Evolutionary conservation across 2,888 invertebrate species (phyloP).

Genomic region (Euplagia quadripunctaria): DNA sequence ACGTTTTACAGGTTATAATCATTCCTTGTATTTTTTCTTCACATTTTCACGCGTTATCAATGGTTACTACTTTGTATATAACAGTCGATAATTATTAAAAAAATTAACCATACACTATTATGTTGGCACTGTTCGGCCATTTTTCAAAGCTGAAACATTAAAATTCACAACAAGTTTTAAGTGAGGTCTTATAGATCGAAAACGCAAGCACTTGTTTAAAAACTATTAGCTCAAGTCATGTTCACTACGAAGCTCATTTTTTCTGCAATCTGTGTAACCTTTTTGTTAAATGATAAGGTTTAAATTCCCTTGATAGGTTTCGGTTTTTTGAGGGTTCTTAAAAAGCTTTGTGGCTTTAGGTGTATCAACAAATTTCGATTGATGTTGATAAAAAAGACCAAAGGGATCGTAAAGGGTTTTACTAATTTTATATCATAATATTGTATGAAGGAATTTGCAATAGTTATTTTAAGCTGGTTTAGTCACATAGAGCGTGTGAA

Average conservation of each 20-base stretch:
- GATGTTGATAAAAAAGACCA: neutral
- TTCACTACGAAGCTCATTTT: conserved; percentile 25
- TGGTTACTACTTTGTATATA: neutral
- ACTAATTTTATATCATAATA: neutral
- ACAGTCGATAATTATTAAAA: neutral
- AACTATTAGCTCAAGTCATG: conserved; percentile 43
- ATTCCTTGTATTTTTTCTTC: too few species aligned
- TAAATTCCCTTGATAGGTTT: conserved; percentile 17
- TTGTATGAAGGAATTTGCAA: neutral
- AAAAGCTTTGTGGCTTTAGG: neutral
- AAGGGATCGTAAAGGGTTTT: neutral
- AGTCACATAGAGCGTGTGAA: neutral
- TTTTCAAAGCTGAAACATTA: conserved; percentile 27
- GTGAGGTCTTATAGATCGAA: conserved; percentile 31
- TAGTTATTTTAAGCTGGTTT: neutral
- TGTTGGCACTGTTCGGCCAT: neutral
- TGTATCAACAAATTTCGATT: neutral
- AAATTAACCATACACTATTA: neutral
- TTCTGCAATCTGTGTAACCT: conserved; percentile 1
- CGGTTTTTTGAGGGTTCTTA: neutral
- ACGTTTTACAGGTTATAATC: too few species aligned
- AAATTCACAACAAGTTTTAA: conserved; percentile 33
- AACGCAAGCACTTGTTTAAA: conserved; percentile 48
- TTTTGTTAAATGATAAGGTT: conserved; percentile 18
- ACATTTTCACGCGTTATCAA: too few species aligned